Evolutionary conservation across 2,113 vertebrate genomes (phyloP).

Genomic region (Entomyzon cyanotis): DNA sequence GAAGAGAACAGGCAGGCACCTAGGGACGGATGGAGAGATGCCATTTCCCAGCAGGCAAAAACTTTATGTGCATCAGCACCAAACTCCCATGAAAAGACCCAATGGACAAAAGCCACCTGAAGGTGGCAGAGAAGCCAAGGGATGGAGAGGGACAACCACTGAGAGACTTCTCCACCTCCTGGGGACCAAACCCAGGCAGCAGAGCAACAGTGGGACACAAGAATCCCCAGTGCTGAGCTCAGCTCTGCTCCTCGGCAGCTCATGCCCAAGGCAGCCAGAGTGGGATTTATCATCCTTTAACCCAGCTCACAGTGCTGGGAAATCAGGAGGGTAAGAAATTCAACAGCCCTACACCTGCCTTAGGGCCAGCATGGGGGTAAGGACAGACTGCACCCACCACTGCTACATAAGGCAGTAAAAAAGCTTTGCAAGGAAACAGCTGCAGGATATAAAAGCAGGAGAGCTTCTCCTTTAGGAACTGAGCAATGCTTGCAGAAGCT

Average conservation of each 20-base stretch:
- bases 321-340: not conserved
- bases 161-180: not conserved
- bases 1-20: not conserved
- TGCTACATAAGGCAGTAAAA: not conserved
- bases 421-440: not conserved
- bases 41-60: not conserved
- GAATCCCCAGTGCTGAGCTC: not conserved
- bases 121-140: not conserved
- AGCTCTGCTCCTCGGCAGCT: not conserved
- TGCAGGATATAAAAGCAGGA: not conserved
- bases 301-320: not conserved
- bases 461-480: not conserved
- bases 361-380: fast-evolving
- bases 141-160: not conserved
- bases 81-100: not conserved
- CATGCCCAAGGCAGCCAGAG: fast-evolving
- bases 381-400: not conserved
- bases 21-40: not conserved
- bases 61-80: not conserved
- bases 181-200: not conserved
- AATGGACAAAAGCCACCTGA: fast-evolving
- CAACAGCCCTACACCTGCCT: not conserved
- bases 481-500: not conserved
- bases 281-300: not conserved
- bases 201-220: fast-evolving